Evolutionary conservation across 2,888 invertebrate species (phyloP).

Genomic region (Steinernema carpocapsae): DNA sequence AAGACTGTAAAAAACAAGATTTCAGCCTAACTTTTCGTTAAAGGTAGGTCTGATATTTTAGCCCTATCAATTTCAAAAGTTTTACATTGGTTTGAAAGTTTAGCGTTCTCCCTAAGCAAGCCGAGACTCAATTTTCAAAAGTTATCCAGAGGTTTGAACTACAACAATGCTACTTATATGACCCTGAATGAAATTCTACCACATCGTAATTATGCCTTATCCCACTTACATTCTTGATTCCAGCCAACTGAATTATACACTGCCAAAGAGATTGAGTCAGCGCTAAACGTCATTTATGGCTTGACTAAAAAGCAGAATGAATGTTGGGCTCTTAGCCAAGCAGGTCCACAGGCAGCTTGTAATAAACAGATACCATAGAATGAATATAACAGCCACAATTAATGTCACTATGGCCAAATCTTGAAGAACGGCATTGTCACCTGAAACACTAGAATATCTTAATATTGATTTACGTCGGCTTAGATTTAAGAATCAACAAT

Average conservation of each 20-base stretch:
- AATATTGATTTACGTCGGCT: too few relatives aligned
- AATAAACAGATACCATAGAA: neutral
- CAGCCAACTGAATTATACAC: neutral
- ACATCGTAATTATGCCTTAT: neutral
- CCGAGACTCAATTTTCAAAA: neutral
- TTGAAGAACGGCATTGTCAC: too few relatives aligned
- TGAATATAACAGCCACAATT: neutral
- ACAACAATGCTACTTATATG: neutral
- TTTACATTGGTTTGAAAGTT: neutral
- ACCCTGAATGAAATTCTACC: neutral
- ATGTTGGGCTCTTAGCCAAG: neutral
- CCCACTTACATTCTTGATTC: neutral
- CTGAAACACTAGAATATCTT: too few relatives aligned
- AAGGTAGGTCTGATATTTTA: too few relatives aligned
- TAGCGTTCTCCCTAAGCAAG: neutral
- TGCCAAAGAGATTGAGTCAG: slow-evolving; percentile 3
- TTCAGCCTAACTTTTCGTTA: too few relatives aligned
- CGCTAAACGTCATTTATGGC: neutral
- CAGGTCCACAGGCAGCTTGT: neutral
- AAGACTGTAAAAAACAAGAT: neutral
- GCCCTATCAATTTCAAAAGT: too few relatives aligned
- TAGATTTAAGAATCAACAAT: too few relatives aligned
- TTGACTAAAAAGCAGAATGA: slow-evolving; percentile 1
- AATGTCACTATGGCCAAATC: neutral
- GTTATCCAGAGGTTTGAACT: neutral